Percentiles rank a stretch among this genome's conserved stretches.
Evolutionary conservation across 2,113 vertebrate genomes (phyloP).

Genomic region (Perognathus longimembris): DNA sequence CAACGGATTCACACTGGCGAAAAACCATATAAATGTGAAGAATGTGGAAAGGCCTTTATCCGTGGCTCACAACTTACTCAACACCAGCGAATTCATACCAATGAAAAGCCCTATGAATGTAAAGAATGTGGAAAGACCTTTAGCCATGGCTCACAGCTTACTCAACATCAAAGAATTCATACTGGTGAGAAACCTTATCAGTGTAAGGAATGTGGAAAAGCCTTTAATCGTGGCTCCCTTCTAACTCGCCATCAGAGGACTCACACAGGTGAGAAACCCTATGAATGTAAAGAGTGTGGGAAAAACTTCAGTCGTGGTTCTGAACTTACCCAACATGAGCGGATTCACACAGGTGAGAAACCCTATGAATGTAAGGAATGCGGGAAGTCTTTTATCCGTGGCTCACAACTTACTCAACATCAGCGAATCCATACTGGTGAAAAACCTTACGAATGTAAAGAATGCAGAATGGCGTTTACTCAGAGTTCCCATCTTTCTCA

Average conservation of each 20-base stretch:
- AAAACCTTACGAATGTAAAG: conserved; percentile 82
- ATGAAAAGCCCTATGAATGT: conserved; percentile 80
- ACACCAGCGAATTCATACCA: conserved; percentile 79
- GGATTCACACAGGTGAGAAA: conserved; percentile 84
- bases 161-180: conserved; percentile 83
- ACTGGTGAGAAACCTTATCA: conserved; percentile 84
- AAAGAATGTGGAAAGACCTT: conserved; percentile 81
- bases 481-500: conserved; percentile 84
- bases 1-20: conserved; percentile 81
- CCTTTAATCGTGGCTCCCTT: conserved; percentile 83
- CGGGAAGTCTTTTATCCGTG: conserved; percentile 80
- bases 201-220: conserved; percentile 86
- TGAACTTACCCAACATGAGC: conserved; percentile 81
- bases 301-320: conserved; percentile 82
- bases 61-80: conserved; percentile 80
- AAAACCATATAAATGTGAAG: conserved; percentile 79
- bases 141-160: conserved; percentile 79
- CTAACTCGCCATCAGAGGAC: conserved; percentile 82
- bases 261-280: conserved; percentile 84
- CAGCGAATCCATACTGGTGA: conserved; percentile 84
- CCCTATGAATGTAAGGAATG: conserved; percentile 83
- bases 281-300: conserved; percentile 83
- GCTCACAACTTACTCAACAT: conserved; percentile 82
- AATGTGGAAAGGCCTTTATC: conserved; percentile 81
- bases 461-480: conserved; percentile 83